Evolutionary conservation across 2,797 vertebrate genomes (phyloP).

Genomic region (Perodicticus potto): DNA sequence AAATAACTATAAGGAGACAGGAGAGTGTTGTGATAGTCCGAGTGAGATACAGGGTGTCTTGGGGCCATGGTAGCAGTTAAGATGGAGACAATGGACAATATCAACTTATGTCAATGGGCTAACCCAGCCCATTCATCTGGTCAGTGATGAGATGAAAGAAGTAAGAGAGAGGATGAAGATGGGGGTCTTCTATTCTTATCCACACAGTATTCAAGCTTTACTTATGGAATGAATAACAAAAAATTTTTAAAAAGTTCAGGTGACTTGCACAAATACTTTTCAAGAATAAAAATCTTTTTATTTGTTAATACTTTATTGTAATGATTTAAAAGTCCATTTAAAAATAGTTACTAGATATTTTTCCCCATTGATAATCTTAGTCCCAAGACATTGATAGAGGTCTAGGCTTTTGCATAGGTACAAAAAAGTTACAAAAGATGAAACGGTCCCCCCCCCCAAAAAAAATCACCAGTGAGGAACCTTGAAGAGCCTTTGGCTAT

Average conservation of each 20-base stretch:
- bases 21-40: not conserved
- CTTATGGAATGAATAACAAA: not conserved
- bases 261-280: not conserved
- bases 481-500: not conserved
- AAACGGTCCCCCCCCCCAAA: not conserved
- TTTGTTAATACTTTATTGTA: not conserved
- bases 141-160: not conserved
- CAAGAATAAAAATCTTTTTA: not conserved
- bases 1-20: not conserved
- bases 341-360: not conserved
- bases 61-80: not conserved
- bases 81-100: not conserved
- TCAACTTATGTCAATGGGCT: not conserved
- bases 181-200: not conserved
- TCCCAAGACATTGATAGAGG: not conserved
- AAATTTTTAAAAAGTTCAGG: not conserved
- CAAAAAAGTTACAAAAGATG: not conserved
- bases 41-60: not conserved
- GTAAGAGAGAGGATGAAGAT: not conserved
- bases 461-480: not conserved
- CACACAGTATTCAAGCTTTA: not conserved
- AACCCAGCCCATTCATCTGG: not conserved
- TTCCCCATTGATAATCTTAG: not conserved
- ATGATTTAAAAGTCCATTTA: not conserved
- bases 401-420: not conserved